These are phyloP conservation scores for Tympanuchus pallidicinctus DNA, from an alignment of 2,113 vertebrate genomes.

Conservation along the genomic window DNA sequence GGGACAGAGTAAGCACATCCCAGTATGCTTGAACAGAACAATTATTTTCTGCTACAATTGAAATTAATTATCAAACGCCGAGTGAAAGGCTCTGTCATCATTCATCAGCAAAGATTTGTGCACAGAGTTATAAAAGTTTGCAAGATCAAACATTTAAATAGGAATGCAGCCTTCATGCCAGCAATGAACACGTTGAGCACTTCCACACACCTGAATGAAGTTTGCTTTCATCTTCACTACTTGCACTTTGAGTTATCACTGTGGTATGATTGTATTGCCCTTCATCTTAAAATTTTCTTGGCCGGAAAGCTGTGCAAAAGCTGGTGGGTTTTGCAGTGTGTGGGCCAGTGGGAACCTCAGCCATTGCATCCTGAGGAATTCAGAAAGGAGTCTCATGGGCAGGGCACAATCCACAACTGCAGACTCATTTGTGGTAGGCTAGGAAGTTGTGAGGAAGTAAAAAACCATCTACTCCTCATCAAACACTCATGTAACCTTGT, in stretches of 20 bases:
- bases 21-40: conserved; percentile 49
- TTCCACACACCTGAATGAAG: background rate
- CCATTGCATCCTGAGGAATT: background rate
- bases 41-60: conserved; percentile 53
- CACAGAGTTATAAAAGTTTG: background rate
- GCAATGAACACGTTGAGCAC: background rate
- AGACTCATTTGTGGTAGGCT: background rate
- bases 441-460: background rate
- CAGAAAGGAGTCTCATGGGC: background rate
- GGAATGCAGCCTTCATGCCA: background rate
- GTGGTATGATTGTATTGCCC: rapidly evolving
- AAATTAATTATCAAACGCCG: conserved; percentile 60
- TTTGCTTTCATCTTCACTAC: conserved; percentile 14
- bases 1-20: conserved; percentile 43
- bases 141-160: conserved; percentile 36
- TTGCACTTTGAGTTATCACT: background rate
- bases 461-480: background rate
- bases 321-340: background rate
- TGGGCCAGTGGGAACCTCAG: background rate
- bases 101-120: conserved; percentile 36
- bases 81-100: conserved; percentile 46
- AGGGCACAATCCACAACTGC: background rate
- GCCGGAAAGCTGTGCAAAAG: background rate
- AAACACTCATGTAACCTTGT: background rate
- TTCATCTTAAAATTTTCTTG: background rate